These are phyloP conservation scores for Elaeidobius kamerunicus DNA, from an alignment of 2,888 invertebrate species.

Conservation along the genomic window DNA sequence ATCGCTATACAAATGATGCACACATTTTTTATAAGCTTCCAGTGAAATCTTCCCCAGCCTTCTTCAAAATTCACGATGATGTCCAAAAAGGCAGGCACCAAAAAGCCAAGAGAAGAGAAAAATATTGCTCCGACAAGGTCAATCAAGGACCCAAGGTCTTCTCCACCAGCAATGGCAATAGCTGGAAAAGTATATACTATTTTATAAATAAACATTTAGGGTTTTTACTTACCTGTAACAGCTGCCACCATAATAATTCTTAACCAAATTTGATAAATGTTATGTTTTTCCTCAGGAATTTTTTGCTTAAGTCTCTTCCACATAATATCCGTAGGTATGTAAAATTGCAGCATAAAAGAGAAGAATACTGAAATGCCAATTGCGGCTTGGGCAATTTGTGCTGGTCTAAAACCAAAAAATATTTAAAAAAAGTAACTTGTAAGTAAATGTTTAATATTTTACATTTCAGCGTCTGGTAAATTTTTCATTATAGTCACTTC, in stretches of 20 bases:
- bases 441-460: constrained; percentile 46
- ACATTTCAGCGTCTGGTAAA: constrained; percentile 66
- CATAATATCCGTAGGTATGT: constrained; percentile 89
- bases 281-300: constrained; percentile 53
- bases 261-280: constrained; percentile 55
- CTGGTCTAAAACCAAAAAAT: constrained; percentile 53
- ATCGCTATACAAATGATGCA: constrained; percentile 59
- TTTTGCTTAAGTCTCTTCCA: constrained; percentile 68
- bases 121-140: constrained; percentile 81
- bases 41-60: constrained; percentile 62
- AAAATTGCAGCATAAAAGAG: constrained; percentile 91
- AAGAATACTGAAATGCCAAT: constrained; percentile 89
- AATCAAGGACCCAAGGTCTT: constrained; percentile 82
- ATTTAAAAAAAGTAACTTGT: background rate
- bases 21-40: constrained; percentile 67
- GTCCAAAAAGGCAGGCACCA: constrained; percentile 71
- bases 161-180: constrained; percentile 60
- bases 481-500: constrained; percentile 81
- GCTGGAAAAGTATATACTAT: constrained; percentile 16
- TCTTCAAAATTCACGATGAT: constrained; percentile 68
- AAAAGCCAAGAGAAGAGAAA: constrained; percentile 65
- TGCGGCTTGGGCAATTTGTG: constrained; percentile 76
- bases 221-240: constrained; percentile 58
- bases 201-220: background rate
- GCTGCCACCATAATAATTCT: constrained; percentile 52